Base-by-base conservation (phyloP, 1,140 invertebrate genomes). In the Lepidurus arcticus region DNA sequence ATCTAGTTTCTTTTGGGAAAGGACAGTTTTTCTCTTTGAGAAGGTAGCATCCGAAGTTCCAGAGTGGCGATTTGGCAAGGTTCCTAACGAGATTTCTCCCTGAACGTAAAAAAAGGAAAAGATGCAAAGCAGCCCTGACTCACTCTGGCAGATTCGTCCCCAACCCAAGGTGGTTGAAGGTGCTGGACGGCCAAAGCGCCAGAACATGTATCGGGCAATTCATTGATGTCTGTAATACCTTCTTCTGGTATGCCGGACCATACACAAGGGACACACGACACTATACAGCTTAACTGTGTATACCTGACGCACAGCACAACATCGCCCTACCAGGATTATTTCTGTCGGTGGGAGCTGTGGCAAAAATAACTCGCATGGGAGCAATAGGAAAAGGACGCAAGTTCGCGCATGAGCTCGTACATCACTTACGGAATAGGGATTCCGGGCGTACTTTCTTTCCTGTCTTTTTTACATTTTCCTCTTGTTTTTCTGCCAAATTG, bases 1-100 rank as follows among this genome's bases (percentile, higher is more conserved):
- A 65, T 65, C 53, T 65, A 65, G 21, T 65, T 65, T 65, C 53
- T 65, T 65, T 65, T 13, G 53, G 53, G 53, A 65, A 5, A 65
- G 53, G 5, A 65, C 53, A n/a, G n/a, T 65, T 7, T 65, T 65
- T 21, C 53, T n/a, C n/a, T 21, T 21, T 65, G n/a, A 65, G 4
- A 65, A 21, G 53, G 53, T n/a, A 65, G 16, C 34, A 34, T 34
- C 4, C 34, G 34, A 34, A 34, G 34, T 34, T 2, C 34, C 34
- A 34, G 53, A 21, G 21, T 16, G 53, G 7, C 53, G 21, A 65
- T 65, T 65, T 65, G 53, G 53, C 53, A n/a, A 13, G 16, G 53
- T 65, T 65, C 53, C 53, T 65, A 65, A 65, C 13, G 53, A 65
- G 53, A n/a, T 65, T 65, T 65, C 16, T 21, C 53, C 53, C 21